Percentiles rank a stretch among this genome's conserved stretches.
These are phyloP conservation scores for Chrysomallon squamiferum DNA, from an alignment of 1,140 invertebrate genomes.

Conservation along the genomic window DNA sequence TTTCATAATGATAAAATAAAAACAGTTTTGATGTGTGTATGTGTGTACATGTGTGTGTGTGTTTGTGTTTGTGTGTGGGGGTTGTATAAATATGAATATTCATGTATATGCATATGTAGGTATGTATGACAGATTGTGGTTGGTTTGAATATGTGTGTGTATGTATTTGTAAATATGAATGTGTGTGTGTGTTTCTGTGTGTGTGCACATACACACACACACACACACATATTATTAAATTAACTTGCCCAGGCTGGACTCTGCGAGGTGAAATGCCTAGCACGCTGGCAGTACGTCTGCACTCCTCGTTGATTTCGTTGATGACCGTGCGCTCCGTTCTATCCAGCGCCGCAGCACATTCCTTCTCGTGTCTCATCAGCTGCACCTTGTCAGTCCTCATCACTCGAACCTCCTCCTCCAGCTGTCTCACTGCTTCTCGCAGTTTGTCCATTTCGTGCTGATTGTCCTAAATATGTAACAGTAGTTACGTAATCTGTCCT, in stretches of 20 bases:
- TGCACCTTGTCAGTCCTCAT: conserved; percentile 38
- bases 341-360: conserved; percentile 36
- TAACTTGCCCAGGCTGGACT: conserved; percentile 31
- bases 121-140: no score
- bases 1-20: no score
- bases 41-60: no score
- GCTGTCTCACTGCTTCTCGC: conserved; percentile 35
- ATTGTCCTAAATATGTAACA: conserved; percentile 49
- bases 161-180: no score
- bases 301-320: conserved; percentile 59
- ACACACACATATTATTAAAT: no score
- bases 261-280: conserved; percentile 47
- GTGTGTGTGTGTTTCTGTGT: no score
- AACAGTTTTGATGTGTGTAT: no score
- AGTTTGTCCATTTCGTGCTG: conserved; percentile 46
- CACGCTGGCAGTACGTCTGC: conserved; percentile 41
- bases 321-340: conserved; percentile 50
- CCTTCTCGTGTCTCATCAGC: conserved; percentile 32
- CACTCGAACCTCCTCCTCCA: conserved; percentile 45
- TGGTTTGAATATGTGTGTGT: no score
- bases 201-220: no score
- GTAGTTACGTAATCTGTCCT: neutral
- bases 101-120: no score
- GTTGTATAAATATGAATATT: no score
- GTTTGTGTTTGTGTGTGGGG: no score